Base-by-base conservation (phyloP, 2,888 invertebrate species). In the Chymomyza caudatula region DNA sequence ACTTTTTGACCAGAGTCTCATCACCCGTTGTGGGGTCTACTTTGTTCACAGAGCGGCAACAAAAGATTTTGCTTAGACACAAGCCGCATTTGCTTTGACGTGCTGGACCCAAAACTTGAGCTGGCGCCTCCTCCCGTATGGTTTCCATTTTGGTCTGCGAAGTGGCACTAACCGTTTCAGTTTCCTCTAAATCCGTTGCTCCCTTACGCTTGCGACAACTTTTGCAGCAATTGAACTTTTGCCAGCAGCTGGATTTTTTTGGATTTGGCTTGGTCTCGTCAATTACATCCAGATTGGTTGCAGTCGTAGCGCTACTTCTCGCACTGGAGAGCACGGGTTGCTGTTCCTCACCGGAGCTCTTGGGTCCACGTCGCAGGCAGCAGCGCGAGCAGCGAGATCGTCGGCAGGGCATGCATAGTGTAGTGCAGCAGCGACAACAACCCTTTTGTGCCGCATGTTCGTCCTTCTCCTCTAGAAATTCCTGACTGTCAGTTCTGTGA, bases 21-120 rank as follows among this genome's bases (percentile, higher is more conserved):
- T 87, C 86, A 19, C 87, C 85, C 3, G 87, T 88, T 23, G 77
- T 83, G n/a, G 89, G 87, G 72, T 90, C 89, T 53, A 90, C 85
- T 77, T 89, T 90, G 49, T 90, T 90, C 0, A 89, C 89, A n/a
- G 89, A 87, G 8, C 88, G 88, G 72, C 91, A 91, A 62, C 91
- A 90, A 58, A 91, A 89, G 0, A 91, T 73, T 76, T 90, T 90
- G 65, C 88, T 84, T 63, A 89, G 63, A 58, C 90, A 91, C 20
- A 89, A 74, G 13, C 88, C 87, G 63, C 90, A 90, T 73, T 88
- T 89, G 54, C 85, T 77, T 54, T 88, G 84, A 59, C 83, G 80
- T 0, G 77, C 75, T 23, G 76, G 62, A 42, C 70, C 68, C 62
- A 57, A n/a, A 8, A 11, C 29, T 22, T 25, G n/a, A 3, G 51